Evolutionary conservation across 2,113 vertebrate species (phyloP), one percentile per base, ranked within the genome.

Genomic region (Caloenas nicobarica): DNA sequence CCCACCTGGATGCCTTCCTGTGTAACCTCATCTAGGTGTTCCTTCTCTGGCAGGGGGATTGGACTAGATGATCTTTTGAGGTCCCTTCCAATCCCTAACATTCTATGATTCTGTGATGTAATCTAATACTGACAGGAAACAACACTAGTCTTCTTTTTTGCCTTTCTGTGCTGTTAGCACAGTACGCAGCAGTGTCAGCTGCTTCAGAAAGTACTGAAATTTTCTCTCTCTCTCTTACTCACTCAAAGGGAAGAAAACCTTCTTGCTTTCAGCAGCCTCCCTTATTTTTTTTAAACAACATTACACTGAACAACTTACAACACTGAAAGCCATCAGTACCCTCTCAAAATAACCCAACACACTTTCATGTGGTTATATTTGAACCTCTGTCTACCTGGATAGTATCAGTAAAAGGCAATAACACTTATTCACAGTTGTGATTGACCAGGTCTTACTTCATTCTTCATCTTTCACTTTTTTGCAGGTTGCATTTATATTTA

Each of bases 71-170:
- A 38, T 38, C 38, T 38, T 38, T 38, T 38, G 38, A 38, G 38
- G 38, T 38, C 38, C 38, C 38, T 38, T 38, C 38, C 38, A 38
- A 38, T 38, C 38, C 38, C 38, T 38, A 38, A 38, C 38, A 38
- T 38, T 38, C 38, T 38, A 8, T 38, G 38, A 38, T 38, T 38
- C 38, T 38, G 42, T 84, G 78, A 46, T 29, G 53, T 68, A 79
- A 82, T 91, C 86, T 95, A 94, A 87, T 83, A 95, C 69, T 50
- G 50, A 90, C 82, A 97, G 38, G 93, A 98, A 96, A 93, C 48
- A 81, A 50, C 58, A 60, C 22, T 42, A 56, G 62, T 68, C 57
- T 38, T 95, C 82, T 92, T 86, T 79, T 91, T 46, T 51, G 91
- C 95, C 92, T 94, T 86, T 91, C 88, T 60, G 51, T 96, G 74